phyloP scores from a whole-genome alignment of 2,888 invertebrate genomes.

The Hyposoter didymator region DNA sequence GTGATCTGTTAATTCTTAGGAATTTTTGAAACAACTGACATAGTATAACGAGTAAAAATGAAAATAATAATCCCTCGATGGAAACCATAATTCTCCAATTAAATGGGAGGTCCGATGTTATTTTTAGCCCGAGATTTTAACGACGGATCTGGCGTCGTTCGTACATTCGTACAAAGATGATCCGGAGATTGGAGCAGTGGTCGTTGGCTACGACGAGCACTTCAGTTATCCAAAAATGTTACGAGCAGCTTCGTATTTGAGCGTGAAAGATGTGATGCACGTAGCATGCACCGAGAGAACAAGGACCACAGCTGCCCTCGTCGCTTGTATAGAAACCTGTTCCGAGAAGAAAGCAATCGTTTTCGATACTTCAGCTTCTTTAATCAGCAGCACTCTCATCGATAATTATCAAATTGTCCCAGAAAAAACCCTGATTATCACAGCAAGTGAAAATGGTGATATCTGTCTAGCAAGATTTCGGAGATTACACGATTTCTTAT shows the following conservation, averaged over 20 bases:
- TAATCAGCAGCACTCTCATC: slow-evolving; percentile 90
- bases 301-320: slow-evolving; percentile 84
- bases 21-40: not conserved
- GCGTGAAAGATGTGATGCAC: slow-evolving; percentile 91
- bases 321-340: slow-evolving; percentile 93
- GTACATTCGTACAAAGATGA: slow-evolving; percentile 86
- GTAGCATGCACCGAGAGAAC: slow-evolving; percentile 85
- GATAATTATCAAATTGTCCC: slow-evolving; percentile 91
- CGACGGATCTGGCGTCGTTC: slow-evolving; percentile 63
- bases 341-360: slow-evolving; percentile 92
- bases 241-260: slow-evolving; percentile 95
- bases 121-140: slow-evolving; percentile 66
- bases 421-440: slow-evolving; percentile 94
- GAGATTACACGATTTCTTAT: slow-evolving; percentile 43
- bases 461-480: slow-evolving; percentile 85
- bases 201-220: slow-evolving; percentile 97
- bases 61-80: not conserved
- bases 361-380: slow-evolving; percentile 95
- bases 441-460: slow-evolving; percentile 96
- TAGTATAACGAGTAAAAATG: not conserved
- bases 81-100: not conserved
- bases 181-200: slow-evolving; percentile 94
- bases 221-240: slow-evolving; percentile 96
- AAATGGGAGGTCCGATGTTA: slow-evolving; percentile 6
- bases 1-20: not conserved